These are phyloP conservation scores for Drosophila anomalata DNA, from an alignment of 2,888 invertebrate species.

Conservation along the genomic window DNA sequence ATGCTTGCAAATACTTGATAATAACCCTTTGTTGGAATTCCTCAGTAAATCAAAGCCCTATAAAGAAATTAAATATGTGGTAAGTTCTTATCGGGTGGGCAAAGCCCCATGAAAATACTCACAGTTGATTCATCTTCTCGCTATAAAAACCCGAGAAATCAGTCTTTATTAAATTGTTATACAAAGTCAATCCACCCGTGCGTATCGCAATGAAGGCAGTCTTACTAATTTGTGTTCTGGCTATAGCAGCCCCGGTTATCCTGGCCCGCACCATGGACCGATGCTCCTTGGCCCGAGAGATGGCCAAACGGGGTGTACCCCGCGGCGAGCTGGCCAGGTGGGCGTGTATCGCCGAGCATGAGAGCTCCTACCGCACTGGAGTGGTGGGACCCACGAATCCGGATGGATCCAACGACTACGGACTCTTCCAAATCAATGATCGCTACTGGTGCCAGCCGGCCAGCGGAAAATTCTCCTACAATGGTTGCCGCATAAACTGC, in stretches of 20 bases:
- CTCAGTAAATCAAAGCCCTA: background rate
- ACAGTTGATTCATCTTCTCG: background rate
- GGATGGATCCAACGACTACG: slow-evolving; percentile 83
- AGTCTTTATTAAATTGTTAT: background rate
- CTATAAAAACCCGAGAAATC: background rate
- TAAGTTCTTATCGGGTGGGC: background rate
- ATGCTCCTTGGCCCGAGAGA: slow-evolving; percentile 69
- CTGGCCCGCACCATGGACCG: slow-evolving; percentile 62
- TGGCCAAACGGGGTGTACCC: slow-evolving; percentile 74
- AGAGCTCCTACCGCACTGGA: slow-evolving; percentile 81
- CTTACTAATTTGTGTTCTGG: slow-evolving; percentile 36
- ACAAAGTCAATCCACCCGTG: background rate
- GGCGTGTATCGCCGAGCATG: slow-evolving; percentile 76
- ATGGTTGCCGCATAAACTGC: slow-evolving; percentile 69
- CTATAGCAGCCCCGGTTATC: slow-evolving; percentile 36
- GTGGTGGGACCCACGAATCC: slow-evolving; percentile 83
- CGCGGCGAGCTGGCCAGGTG: slow-evolving; percentile 65
- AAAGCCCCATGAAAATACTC: background rate
- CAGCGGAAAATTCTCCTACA: slow-evolving; percentile 55
- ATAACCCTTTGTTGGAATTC: background rate
- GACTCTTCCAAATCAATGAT: slow-evolving; percentile 81
- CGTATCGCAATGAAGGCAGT: slow-evolving; percentile 39
- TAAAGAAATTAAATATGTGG: background rate
- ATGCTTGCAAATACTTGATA: background rate
- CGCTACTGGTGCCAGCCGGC: slow-evolving; percentile 76